Conservation (phyloP, 1,140 invertebrate species). For the Drosophila pseudoobscura region DNA sequence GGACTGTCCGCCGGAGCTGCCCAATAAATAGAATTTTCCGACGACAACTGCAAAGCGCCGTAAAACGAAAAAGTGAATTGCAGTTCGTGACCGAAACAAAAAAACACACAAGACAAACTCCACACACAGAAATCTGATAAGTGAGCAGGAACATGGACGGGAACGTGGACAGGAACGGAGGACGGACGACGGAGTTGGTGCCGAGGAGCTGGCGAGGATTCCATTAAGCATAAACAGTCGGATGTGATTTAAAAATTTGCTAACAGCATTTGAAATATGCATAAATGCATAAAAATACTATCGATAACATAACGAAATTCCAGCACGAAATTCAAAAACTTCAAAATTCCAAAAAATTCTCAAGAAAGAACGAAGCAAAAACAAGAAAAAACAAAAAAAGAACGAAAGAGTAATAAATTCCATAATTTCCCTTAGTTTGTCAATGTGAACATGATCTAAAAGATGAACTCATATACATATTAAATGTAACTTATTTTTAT, state of each 20-base stretch:
- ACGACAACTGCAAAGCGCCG: constrained; percentile 82
- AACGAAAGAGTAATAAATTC: constrained; percentile 37
- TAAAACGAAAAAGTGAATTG: constrained; percentile 81
- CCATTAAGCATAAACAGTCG: constrained; percentile 72
- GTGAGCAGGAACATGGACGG: constrained; percentile 10
- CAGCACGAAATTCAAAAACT: constrained; percentile 42
- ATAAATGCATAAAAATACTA: constrained; percentile 79
- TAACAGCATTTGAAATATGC: constrained; percentile 80
- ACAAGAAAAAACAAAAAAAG: constrained; percentile 22
- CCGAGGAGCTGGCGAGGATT: constrained; percentile 24
- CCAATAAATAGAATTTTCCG: constrained; percentile 86
- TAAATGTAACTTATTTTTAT: constrained; percentile 75
- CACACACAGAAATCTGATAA: constrained; percentile 40
- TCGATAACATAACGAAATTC: constrained; percentile 52
- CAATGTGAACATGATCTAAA: constrained; percentile 76
- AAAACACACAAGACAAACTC: constrained; percentile 40
- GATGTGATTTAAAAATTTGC: constrained; percentile 78
- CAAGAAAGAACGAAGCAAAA: constrained; percentile 38
- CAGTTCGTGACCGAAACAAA: constrained; percentile 63
- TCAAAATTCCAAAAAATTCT: constrained; percentile 47
- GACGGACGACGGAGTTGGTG: constrained; percentile 4
- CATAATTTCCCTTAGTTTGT: constrained; percentile 60
- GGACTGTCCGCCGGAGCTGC: constrained; percentile 93
- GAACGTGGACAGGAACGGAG: neutral
- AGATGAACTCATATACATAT: constrained; percentile 66